Percentiles rank a stretch among this genome's conserved stretches.
Evolutionary conservation across 2,888 invertebrate genomes (phyloP).

Genomic region (Hypomecis atomaria): DNA sequence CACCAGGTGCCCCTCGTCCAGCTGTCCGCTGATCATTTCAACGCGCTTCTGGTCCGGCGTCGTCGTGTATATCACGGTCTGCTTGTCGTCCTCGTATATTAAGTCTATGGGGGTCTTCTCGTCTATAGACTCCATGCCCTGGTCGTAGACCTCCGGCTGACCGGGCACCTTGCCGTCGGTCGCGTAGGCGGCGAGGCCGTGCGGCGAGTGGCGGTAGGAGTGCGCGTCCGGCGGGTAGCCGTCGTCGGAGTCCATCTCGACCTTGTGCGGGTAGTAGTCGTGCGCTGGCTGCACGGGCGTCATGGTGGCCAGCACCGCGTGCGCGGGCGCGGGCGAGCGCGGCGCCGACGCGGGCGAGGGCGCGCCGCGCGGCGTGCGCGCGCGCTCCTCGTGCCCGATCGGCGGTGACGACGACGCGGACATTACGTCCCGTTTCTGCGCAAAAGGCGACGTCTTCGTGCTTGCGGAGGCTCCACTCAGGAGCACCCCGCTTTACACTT

Average conservation of each 20-base stretch:
- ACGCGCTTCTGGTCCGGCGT: constrained; percentile 91
- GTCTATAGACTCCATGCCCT: constrained; percentile 83
- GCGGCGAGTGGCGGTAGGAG: constrained; percentile 84
- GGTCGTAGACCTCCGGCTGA: constrained; percentile 80
- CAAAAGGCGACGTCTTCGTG: constrained; percentile 66
- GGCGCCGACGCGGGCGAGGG: constrained; percentile 80
- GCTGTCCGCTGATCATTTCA: constrained; percentile 90
- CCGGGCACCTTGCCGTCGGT: constrained; percentile 85
- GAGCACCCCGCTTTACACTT: constrained; percentile 75
- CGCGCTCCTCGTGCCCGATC: constrained; percentile 69
- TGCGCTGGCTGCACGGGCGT: constrained; percentile 93
- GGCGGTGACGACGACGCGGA: constrained; percentile 76
- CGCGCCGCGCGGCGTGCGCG: constrained; percentile 66
- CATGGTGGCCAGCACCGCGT: constrained; percentile 93
- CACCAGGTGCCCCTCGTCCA: constrained; percentile 83
- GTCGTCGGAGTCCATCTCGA: constrained; percentile 86
- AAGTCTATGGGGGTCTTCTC: constrained; percentile 91
- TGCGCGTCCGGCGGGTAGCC: constrained; percentile 86
- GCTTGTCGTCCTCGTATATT: constrained; percentile 93
- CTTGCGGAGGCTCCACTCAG: constrained; percentile 70
- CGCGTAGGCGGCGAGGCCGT: constrained; percentile 78
- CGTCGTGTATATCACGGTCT: constrained; percentile 93
- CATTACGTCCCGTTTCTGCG: constrained; percentile 70
- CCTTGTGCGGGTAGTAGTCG: constrained; percentile 86
- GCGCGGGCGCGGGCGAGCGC: constrained; percentile 87